Evolutionary conservation across 2,113 vertebrate genomes (phyloP).

Genomic region (Puntigrus tetrazona): DNA sequence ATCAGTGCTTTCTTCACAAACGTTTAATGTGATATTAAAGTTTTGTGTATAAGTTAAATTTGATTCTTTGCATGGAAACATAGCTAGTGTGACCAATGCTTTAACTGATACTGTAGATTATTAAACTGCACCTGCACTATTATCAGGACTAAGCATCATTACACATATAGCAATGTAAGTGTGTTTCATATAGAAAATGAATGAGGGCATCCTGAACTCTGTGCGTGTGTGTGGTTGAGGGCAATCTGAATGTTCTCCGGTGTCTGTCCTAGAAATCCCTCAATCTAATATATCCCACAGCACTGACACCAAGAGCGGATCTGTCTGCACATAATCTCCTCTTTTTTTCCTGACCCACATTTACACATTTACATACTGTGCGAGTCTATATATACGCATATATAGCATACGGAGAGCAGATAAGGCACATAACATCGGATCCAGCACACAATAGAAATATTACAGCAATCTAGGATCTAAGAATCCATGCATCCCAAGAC

Average conservation of each 20-base stretch:
- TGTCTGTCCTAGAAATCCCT: conserved; percentile 57
- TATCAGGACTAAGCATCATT: neutral
- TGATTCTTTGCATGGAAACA: no score
- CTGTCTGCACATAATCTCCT: conserved; percentile 57
- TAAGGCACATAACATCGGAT: neutral
- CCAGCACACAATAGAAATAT: neutral
- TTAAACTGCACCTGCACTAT: neutral
- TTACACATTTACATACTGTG: conserved; percentile 24
- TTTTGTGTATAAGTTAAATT: no score
- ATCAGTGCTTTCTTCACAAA: no score
- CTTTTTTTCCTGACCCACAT: conserved; percentile 61
- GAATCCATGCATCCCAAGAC: neutral
- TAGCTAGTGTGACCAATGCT: neutral
- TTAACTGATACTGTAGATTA: neutral
- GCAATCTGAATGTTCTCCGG: conserved; percentile 50
- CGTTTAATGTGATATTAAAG: no score
- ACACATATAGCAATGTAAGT: neutral
- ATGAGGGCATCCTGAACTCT: conserved; percentile 32
- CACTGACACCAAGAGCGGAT: conserved; percentile 49
- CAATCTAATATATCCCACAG: conserved; percentile 52
- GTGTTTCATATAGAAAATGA: conserved; percentile 18
- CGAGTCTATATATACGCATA: neutral
- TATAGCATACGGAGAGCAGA: neutral
- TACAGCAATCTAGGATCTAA: neutral
- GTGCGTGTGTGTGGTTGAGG: conserved; percentile 33